These are phyloP conservation scores for Acanthiza pusilla DNA, from an alignment of 2,797 vertebrate species.

Conservation along the genomic window DNA sequence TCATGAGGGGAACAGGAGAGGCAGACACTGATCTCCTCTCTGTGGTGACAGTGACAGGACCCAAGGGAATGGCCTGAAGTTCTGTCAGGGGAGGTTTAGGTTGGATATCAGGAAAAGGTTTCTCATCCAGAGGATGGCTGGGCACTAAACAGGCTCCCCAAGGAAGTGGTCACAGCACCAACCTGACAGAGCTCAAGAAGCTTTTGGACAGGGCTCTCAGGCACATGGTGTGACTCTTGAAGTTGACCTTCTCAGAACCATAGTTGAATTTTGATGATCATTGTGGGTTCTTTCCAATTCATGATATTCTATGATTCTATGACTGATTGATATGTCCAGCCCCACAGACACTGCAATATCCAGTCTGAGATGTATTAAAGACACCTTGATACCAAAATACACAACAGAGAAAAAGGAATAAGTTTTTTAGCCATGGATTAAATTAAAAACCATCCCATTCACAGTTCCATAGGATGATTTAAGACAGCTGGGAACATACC, in stretches of 20 bases:
- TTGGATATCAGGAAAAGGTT: rapidly evolving
- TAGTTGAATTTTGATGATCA: neutral
- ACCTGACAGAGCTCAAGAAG: neutral
- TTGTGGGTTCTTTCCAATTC: neutral
- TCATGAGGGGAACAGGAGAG: neutral
- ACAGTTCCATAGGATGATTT: neutral
- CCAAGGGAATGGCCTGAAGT: rapidly evolving
- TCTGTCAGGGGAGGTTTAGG: neutral
- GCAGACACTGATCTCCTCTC: neutral
- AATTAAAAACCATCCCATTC: neutral
- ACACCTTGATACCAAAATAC: neutral
- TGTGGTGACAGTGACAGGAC: neutral
- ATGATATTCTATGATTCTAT: neutral
- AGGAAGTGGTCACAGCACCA: neutral
- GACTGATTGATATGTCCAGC: neutral
- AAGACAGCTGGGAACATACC: neutral
- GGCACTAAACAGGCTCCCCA: neutral
- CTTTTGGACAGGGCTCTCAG: neutral
- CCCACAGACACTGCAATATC: neutral
- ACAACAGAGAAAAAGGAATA: neutral
- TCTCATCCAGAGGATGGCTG: rapidly evolving
- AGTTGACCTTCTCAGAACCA: neutral
- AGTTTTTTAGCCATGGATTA: neutral
- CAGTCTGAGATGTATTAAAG: neutral
- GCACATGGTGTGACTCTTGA: neutral